phyloP scores from a whole-genome alignment of 2,113 vertebrate genomes.

The Lanius ludovicianus region DNA sequence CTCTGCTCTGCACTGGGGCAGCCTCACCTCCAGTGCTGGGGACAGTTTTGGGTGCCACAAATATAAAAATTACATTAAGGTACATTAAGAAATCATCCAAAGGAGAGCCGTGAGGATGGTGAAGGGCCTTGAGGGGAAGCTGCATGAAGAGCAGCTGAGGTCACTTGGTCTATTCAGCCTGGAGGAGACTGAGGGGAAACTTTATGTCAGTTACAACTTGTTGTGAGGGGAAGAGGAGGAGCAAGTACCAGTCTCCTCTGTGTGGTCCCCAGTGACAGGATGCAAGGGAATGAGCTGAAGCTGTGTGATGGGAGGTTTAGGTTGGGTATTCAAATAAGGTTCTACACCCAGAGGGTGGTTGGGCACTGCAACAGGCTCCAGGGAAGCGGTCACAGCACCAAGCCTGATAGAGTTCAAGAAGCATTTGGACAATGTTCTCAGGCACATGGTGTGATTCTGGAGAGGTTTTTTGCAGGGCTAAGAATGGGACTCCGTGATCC shows the following conservation, averaged over 20 bases:
- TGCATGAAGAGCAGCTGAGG: background rate
- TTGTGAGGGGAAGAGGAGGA: fast-evolving
- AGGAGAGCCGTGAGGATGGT: fast-evolving
- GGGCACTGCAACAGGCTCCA: background rate
- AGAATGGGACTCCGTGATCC: background rate
- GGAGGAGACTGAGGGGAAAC: background rate
- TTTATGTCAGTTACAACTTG: background rate
- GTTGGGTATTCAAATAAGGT: background rate
- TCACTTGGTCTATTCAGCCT: background rate
- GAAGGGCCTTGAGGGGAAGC: background rate
- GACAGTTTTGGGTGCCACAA: fast-evolving
- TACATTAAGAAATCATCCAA: background rate
- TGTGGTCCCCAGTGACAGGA: background rate
- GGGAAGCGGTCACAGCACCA: background rate
- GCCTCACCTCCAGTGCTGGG: background rate
- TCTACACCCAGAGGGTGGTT: background rate
- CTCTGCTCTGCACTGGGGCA: fast-evolving
- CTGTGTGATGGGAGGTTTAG: background rate
- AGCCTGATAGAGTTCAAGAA: background rate
- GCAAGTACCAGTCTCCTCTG: background rate
- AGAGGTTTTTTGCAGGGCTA: background rate
- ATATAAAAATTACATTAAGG: fast-evolving
- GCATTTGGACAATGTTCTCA: background rate
- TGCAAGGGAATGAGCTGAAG: fast-evolving
- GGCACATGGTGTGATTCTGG: background rate